Evolutionary conservation across 2,888 invertebrate species (phyloP).

Genomic region (Nemapogon koenigi): DNA sequence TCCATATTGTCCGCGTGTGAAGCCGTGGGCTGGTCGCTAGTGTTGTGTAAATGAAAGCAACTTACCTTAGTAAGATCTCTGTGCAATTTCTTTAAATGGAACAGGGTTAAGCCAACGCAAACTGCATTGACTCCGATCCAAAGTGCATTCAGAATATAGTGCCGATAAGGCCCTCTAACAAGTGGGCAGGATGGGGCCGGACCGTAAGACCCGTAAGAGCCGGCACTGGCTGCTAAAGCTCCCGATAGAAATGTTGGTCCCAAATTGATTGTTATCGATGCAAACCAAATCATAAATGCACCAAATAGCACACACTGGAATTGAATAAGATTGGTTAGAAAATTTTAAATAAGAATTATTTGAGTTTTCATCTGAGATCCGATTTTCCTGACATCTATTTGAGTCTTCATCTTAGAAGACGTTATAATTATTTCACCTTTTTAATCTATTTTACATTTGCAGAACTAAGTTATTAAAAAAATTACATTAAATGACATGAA

Average conservation of each 20-base stretch:
- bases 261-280: slow-evolving; percentile 87
- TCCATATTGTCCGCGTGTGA: too few species aligned
- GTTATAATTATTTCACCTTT: too few species aligned
- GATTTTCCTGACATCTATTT: too few species aligned
- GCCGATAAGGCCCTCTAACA: slow-evolving; percentile 85
- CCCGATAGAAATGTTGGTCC: slow-evolving; percentile 88
- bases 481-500: too few species aligned
- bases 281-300: slow-evolving; percentile 93
- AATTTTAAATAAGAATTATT: too few species aligned
- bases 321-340: too few species aligned
- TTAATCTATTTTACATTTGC: too few species aligned
- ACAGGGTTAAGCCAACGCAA: slow-evolving; percentile 82
- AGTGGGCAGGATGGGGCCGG: slow-evolving; percentile 82
- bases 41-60: too few species aligned
- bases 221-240: slow-evolving; percentile 81
- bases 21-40: too few species aligned
- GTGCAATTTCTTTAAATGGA: slow-evolving; percentile 83
- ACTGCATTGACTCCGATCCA: slow-evolving; percentile 91
- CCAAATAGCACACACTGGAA: slow-evolving; percentile 88
- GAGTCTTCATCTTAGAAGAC: too few species aligned
- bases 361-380: too few species aligned
- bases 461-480: too few species aligned
- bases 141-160: slow-evolving; percentile 88
- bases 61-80: slow-evolving; percentile 76
- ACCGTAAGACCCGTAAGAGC: slow-evolving; percentile 71